Evolutionary conservation across 2,113 vertebrate species (phyloP).

Genomic region (Laticauda laticaudata): DNA sequence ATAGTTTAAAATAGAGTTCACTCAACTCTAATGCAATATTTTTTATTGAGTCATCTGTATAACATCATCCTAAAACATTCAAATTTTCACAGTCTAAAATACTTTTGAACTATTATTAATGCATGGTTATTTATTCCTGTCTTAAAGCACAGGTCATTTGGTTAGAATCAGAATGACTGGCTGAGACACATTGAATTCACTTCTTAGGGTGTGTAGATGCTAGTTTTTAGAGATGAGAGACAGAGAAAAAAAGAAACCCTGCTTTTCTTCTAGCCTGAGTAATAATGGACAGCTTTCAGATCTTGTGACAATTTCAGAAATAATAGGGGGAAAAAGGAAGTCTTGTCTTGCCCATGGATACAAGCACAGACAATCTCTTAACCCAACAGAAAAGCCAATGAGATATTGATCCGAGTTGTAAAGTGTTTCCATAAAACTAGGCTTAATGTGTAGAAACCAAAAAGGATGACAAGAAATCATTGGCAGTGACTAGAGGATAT

Average conservation of each 20-base stretch:
- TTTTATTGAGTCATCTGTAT: not conserved
- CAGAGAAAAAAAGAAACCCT: not conserved
- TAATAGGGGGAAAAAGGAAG: not conserved
- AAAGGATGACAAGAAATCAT: not conserved
- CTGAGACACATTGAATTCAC: not conserved
- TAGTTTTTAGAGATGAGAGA: not conserved
- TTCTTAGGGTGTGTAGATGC: not conserved
- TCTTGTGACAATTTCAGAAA: not conserved
- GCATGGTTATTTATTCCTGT: constrained; percentile 1
- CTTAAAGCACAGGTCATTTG: not conserved
- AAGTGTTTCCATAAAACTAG: not conserved
- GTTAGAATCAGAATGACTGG: not conserved
- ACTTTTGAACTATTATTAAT: not conserved
- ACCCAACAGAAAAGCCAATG: not conserved
- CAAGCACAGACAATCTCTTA: not conserved
- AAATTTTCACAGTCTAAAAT: not conserved
- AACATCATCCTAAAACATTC: not conserved
- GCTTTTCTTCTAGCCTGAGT: not conserved
- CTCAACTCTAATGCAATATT: not conserved
- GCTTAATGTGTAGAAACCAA: not conserved
- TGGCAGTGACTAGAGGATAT: not conserved
- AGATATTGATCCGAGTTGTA: not conserved
- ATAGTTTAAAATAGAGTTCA: not conserved
- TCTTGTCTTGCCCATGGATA: not conserved
- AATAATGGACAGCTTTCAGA: not conserved